Evolutionary conservation across 2,888 invertebrate species (phyloP).

Genomic region (Pseudanteris insignis): DNA sequence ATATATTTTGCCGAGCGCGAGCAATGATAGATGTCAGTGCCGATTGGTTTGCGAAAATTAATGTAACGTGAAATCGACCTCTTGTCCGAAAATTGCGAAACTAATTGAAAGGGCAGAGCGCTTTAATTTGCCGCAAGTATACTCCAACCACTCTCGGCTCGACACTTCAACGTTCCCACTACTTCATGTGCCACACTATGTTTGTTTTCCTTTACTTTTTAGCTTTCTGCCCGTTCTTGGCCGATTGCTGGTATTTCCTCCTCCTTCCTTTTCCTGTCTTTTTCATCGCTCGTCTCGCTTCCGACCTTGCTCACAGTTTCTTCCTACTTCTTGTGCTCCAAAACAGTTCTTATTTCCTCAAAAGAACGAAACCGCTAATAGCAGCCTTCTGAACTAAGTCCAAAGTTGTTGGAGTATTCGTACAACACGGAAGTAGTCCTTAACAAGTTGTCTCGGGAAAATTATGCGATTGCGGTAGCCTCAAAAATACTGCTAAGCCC

Average conservation of each 20-base stretch:
- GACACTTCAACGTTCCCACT: slow-evolving; percentile 34
- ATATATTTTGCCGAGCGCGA: too few relatives aligned
- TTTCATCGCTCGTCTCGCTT: slow-evolving; percentile 15
- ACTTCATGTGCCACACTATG: slow-evolving; percentile 45
- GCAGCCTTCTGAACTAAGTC: slow-evolving; percentile 30
- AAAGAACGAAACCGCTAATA: slow-evolving; percentile 47
- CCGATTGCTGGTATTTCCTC: slow-evolving; percentile 29
- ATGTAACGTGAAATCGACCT: slow-evolving; percentile 17
- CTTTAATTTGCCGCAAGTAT: slow-evolving; percentile 56
- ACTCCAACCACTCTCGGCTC: slow-evolving; percentile 47
- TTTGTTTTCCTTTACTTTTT: slow-evolving; percentile 41
- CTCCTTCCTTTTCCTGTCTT: slow-evolving; percentile 5
- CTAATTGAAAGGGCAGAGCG: slow-evolving; percentile 52
- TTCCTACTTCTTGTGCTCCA: slow-evolving; percentile 13
- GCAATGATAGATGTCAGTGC: neutral
- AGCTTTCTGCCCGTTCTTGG: slow-evolving; percentile 23
- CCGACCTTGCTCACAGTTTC: slow-evolving; percentile 6
- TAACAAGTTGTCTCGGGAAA: slow-evolving; percentile 21
- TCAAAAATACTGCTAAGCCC: neutral
- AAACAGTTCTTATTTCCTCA: slow-evolving; percentile 13
- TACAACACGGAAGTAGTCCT: slow-evolving; percentile 15
- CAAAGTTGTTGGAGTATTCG: slow-evolving; percentile 13
- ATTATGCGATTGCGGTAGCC: slow-evolving; percentile 16
- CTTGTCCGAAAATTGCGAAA: slow-evolving; percentile 23
- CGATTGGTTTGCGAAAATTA: slow-evolving; percentile 5